These are phyloP conservation scores for Acarapis woodi DNA, from an alignment of 1,140 invertebrate genomes.

Conservation along the genomic window DNA sequence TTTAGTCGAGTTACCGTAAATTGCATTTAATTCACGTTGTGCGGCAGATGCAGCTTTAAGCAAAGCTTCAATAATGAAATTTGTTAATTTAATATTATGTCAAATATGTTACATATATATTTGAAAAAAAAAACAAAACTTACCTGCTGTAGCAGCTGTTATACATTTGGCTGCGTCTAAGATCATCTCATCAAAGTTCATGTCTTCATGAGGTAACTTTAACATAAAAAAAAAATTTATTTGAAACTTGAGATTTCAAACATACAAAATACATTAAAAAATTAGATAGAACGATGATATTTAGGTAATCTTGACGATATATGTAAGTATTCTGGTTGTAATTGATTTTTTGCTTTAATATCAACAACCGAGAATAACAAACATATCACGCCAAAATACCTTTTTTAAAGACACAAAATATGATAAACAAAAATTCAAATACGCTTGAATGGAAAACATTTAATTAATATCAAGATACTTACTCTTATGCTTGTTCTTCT, in stretches of 20 bases:
- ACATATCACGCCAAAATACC: constrained; percentile 68
- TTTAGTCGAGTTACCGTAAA: no score
- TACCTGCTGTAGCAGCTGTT: constrained; percentile 74
- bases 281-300: no score
- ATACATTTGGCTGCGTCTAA: constrained; percentile 92
- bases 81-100: no score
- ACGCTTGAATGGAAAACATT: neutral
- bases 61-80: no score
- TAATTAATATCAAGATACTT: constrained; percentile 9
- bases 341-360: constrained; percentile 34
- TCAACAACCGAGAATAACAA: constrained; percentile 99
- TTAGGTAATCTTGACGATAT: no score
- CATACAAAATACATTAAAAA: neutral
- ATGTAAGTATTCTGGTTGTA: constrained; percentile 99
- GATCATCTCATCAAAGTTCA: constrained; percentile 98
- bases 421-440: neutral
- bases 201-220: constrained; percentile 37
- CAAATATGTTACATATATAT: no score
- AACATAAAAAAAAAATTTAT: neutral
- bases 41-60: constrained; percentile 86
- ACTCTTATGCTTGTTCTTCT: constrained; percentile 22
- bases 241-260: neutral
- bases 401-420: neutral
- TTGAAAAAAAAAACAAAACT: no score
- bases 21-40: constrained; percentile 67